Base-by-base conservation (phyloP, 2,113 vertebrate genomes). In the Tympanuchus pallidicinctus region DNA sequence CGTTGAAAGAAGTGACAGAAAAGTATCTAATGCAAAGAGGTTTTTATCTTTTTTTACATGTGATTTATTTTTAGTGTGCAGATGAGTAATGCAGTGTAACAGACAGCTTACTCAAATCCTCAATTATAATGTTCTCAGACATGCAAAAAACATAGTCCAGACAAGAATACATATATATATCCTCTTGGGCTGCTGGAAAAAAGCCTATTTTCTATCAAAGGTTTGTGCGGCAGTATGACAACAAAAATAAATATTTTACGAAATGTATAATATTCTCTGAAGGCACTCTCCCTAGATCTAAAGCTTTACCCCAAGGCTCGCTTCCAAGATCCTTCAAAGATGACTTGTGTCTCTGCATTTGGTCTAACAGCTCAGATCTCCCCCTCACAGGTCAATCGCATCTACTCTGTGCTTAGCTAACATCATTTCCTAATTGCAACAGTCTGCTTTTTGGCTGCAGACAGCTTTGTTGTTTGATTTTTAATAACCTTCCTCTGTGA, bases 381-480 rank as follows among this genome's bases (percentile, higher is more conserved):
- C 92, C 66, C 75, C 40, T 91, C 12, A 6, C 50, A 42, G 86
- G 67, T 83, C 75, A 56, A 24, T 70, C 54, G 24, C 56, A 42
- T 25, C 69, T 27, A 8, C 63, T 59, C 60, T 4, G 40, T 72
- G 72, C 84, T 92, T 78, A 86, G 79, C 82, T 89, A 93, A 83
- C 63, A 89, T 87, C 36, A 54, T 66, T 92, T 89, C 74, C 84
- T 90, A 94, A 90, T 90, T 89, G 78, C 84, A 63, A 27, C 81
- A 93, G 89, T 82, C 92, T 92, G 91, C 91, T 82, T n/a, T 76
- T 89, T 73, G 82, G 84, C 86, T 94, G 88, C 87, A 89, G 93
- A 74, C 82, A 93, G 94, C 90, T 94, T 93, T 96, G 88, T 89
- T 95, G 84, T 82, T 92, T 87, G 77, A 57, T 95, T 89, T 59